Percentiles rank a stretch among this genome's conserved stretches.
phyloP scores from a whole-genome alignment of 2,113 vertebrate genomes.

The Gracilinanus agilis region DNA sequence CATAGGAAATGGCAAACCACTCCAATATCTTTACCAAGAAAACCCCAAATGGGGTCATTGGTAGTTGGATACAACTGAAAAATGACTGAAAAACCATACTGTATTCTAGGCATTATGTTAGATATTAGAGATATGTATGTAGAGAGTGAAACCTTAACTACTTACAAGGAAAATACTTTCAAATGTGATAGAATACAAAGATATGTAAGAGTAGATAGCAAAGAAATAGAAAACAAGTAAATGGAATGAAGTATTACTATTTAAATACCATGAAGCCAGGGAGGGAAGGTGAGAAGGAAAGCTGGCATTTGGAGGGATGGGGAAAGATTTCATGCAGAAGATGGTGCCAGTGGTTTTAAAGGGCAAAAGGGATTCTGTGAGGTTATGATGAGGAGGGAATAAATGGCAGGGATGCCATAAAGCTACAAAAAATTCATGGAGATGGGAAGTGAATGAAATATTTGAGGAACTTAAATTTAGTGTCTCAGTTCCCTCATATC shows the following conservation, averaged over 20 bases:
- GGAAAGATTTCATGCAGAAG: background rate
- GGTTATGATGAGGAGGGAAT: background rate
- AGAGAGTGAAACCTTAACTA: background rate
- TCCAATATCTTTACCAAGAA: too few relatives aligned
- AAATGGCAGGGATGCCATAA: background rate
- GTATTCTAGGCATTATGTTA: background rate
- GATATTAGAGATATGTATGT: background rate
- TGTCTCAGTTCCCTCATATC: background rate
- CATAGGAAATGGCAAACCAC: too few relatives aligned
- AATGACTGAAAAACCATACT: background rate
- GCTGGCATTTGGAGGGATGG: background rate
- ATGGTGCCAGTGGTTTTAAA: background rate
- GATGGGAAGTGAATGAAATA: background rate
- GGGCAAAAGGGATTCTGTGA: background rate
- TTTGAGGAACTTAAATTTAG: background rate
- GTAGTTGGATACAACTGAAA: too few relatives aligned
- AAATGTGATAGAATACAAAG: background rate
- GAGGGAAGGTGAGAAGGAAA: background rate
- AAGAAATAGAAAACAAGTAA: too few relatives aligned
- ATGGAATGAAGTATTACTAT: background rate
- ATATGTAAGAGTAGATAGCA: background rate
- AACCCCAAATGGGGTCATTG: too few relatives aligned
- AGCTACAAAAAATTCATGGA: background rate
- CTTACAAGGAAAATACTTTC: background rate
- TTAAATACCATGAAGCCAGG: background rate